These are phyloP conservation scores for Salminus brasiliensis DNA, from an alignment of 2,113 vertebrate genomes.

Conservation along the genomic window DNA sequence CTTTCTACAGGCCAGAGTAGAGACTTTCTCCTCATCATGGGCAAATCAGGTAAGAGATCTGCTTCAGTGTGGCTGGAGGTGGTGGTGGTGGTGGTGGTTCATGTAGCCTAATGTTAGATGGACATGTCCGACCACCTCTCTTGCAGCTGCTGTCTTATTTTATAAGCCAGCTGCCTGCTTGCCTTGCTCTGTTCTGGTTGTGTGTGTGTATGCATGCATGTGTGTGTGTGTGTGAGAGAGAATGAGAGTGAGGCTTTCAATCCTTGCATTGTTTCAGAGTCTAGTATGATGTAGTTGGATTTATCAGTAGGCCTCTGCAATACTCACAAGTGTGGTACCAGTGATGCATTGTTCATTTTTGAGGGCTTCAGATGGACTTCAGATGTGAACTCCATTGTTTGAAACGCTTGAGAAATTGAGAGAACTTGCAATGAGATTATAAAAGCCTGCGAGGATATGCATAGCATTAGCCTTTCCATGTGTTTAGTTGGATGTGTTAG, in stretches of 20 bases:
- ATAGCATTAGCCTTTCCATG: no score
- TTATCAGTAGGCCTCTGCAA: conserved; percentile 61
- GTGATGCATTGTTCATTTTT: conserved; percentile 8
- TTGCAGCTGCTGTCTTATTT: background rate
- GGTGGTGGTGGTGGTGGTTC: background rate
- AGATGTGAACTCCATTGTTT: background rate
- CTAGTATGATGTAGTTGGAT: conserved; percentile 41
- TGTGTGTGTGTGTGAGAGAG: conserved; percentile 26
- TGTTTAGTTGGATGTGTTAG: no score
- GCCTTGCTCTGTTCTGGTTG: conserved; percentile 14
- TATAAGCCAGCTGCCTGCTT: conserved; percentile 11
- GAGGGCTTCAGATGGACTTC: conserved; percentile 13
- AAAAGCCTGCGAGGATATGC: no score
- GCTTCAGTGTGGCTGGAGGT: background rate
- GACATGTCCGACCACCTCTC: background rate
- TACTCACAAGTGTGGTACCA: conserved; percentile 55
- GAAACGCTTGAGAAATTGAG: no score
- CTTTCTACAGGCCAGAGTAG: conserved; percentile 9
- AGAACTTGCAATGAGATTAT: no score
- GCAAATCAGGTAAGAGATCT: conserved; percentile 75
- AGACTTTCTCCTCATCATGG: conserved; percentile 66
- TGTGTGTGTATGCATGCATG: conserved; percentile 27
- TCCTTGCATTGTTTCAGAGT: conserved; percentile 65
- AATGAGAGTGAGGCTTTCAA: conserved; percentile 52
- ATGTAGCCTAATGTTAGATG: background rate